These are phyloP conservation scores for Galendromus occidentalis DNA, from an alignment of 1,140 invertebrate species.

Conservation along the genomic window DNA sequence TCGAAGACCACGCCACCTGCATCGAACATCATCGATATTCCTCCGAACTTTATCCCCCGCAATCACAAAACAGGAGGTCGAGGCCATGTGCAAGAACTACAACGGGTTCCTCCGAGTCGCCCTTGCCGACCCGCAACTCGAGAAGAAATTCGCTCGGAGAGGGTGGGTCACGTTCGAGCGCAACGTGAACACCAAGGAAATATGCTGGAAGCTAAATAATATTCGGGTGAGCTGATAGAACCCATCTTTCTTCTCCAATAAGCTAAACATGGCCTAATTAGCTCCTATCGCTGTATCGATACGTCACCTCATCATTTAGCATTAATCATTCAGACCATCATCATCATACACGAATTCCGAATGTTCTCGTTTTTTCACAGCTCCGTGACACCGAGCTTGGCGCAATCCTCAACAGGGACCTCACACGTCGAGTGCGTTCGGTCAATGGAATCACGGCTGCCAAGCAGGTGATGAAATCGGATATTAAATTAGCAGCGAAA, in stretches of 20 bases:
- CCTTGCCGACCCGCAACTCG: slow-evolving; percentile 85
- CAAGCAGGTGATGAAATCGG: slow-evolving; percentile 66
- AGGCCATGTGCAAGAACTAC: slow-evolving; percentile 85
- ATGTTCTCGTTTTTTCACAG: slow-evolving; percentile 27
- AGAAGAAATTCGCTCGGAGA: slow-evolving; percentile 77
- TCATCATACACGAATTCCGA: not conserved
- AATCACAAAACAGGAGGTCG: slow-evolving; percentile 89
- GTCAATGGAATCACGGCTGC: slow-evolving; percentile 81
- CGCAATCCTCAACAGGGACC: slow-evolving; percentile 78
- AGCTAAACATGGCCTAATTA: too few relatives aligned
- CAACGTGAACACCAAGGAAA: slow-evolving; percentile 95
- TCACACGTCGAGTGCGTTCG: slow-evolving; percentile 70
- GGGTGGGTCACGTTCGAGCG: slow-evolving; percentile 96
- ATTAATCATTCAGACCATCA: not conserved
- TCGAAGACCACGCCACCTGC: slow-evolving; percentile 34
- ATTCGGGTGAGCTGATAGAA: slow-evolving; percentile 43
- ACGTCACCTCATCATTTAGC: too few relatives aligned
- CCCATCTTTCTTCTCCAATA: not conserved
- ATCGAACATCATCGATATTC: slow-evolving; percentile 92
- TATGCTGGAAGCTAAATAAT: slow-evolving; percentile 96
- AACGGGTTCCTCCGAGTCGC: slow-evolving; percentile 88
- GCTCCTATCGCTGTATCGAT: too few relatives aligned
- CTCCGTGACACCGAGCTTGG: slow-evolving; percentile 76
- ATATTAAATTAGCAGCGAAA: slow-evolving; percentile 79
- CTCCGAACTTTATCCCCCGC: slow-evolving; percentile 80